Percentiles rank a stretch among this genome's conserved stretches.
These are phyloP conservation scores for Heteropelma amictum DNA, from an alignment of 2,888 invertebrate genomes.

Conservation along the genomic window DNA sequence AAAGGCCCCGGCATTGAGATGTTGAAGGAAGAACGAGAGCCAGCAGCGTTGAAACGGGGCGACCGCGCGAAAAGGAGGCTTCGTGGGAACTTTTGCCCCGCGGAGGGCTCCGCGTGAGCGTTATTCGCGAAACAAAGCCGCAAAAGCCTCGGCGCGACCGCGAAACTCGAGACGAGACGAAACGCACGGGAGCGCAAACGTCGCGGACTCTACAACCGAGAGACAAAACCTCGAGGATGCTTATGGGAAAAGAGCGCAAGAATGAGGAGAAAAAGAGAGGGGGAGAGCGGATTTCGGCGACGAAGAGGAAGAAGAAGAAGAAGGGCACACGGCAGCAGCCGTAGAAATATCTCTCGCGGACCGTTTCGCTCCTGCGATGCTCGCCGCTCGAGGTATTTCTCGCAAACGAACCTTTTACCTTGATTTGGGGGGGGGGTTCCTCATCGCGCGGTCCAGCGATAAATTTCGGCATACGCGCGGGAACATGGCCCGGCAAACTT, in stretches of 20 bases:
- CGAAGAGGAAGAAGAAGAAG: constrained; percentile 51
- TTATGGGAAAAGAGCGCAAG: not conserved
- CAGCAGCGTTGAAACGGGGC: too few relatives aligned
- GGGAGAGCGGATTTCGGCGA: constrained; percentile 43
- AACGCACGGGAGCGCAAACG: constrained; percentile 45
- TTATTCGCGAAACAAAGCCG: constrained; percentile 72
- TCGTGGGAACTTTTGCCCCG: too few relatives aligned
- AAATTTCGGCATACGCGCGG: constrained; percentile 43
- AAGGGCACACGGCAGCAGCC: constrained; percentile 27
- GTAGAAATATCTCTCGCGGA: constrained; percentile 49
- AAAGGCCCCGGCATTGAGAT: too few relatives aligned
- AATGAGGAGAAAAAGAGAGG: constrained; percentile 48
- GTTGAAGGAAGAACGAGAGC: too few relatives aligned
- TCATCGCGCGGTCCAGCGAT: constrained; percentile 52
- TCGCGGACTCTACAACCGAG: too few relatives aligned
- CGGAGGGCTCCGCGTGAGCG: too few relatives aligned
- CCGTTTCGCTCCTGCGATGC: constrained; percentile 62
- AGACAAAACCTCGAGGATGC: constrained; percentile 3
- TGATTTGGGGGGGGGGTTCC: constrained; percentile 30
- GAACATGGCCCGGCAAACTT: constrained; percentile 42
- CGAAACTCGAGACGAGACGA: constrained; percentile 73
- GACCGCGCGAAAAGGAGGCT: too few relatives aligned
- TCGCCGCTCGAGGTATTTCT: constrained; percentile 59
- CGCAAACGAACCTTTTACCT: constrained; percentile 49
- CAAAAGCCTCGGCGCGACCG: constrained; percentile 70